Evolutionary conservation across 2,797 vertebrate genomes (phyloP).

Genomic region (Zenarchopterus dispar): DNA sequence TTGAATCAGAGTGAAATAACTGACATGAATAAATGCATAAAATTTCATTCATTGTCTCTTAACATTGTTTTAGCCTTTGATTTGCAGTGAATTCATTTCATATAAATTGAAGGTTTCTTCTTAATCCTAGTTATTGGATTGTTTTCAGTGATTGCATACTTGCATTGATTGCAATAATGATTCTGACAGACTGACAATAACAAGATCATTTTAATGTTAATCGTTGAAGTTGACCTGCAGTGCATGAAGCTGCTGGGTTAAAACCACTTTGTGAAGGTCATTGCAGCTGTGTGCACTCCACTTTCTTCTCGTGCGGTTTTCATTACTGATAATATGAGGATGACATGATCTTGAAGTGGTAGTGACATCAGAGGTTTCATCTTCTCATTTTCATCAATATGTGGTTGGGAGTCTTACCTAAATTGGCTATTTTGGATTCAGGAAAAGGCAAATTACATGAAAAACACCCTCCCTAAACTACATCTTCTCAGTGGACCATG

Average conservation of each 20-base stretch:
- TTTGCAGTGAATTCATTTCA: constrained; percentile 36
- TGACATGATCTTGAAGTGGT: too few species aligned
- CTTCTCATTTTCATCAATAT: too few species aligned
- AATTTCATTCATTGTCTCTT: constrained; percentile 82
- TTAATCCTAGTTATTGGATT: neutral
- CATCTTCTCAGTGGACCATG: too few species aligned
- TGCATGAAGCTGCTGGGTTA: neutral
- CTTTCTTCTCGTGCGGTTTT: neutral
- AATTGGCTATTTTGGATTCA: too few species aligned
- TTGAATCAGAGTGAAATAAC: constrained; percentile 86
- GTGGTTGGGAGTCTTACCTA: too few species aligned
- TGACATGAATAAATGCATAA: constrained; percentile 88
- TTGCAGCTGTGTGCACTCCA: neutral
- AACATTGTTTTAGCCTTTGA: constrained; percentile 68
- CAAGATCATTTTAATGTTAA: neutral
- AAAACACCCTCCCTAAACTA: too few species aligned
- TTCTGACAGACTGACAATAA: too few species aligned
- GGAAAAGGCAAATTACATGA: too few species aligned
- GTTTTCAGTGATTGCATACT: too few species aligned
- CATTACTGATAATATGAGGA: too few species aligned
- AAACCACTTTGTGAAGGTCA: neutral
- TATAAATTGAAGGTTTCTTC: constrained; percentile 5
- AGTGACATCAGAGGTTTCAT: too few species aligned
- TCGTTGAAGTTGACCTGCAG: constrained; percentile 3
- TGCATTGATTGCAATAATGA: neutral